Percentiles rank a stretch among this genome's conserved stretches.
Evolutionary conservation across 2,113 vertebrate genomes (phyloP).

Genomic region (Corydoras maculifer): DNA sequence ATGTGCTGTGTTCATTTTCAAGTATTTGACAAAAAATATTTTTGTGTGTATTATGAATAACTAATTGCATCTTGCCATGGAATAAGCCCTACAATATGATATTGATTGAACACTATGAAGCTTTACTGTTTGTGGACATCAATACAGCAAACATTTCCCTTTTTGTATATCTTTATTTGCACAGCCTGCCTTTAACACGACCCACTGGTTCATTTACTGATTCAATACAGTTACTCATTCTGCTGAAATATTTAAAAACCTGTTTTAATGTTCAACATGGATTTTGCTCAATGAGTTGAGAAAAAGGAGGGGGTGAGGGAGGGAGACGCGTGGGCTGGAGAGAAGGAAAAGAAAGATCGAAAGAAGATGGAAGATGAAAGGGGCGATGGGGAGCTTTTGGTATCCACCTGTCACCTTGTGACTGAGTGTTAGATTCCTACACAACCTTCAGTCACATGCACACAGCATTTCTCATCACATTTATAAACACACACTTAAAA

Average conservation of each 20-base stretch:
- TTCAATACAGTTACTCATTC: slow-evolving; percentile 11
- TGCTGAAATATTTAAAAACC: slow-evolving; percentile 20
- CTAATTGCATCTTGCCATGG: not conserved
- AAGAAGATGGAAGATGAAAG: not conserved
- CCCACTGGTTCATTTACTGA: slow-evolving; percentile 29
- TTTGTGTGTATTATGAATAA: slow-evolving; percentile 1
- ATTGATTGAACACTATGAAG: slow-evolving; percentile 44
- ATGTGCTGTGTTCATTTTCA: no score
- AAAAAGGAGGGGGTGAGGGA: not conserved
- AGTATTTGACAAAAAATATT: no score
- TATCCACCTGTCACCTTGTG: slow-evolving; percentile 6
- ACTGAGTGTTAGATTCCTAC: not conserved
- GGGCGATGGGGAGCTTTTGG: not conserved
- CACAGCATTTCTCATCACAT: not conserved
- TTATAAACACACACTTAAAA: no score
- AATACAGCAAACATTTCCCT: slow-evolving; percentile 54
- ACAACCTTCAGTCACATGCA: not conserved
- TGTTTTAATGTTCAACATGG: slow-evolving; percentile 1
- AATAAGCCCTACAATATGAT: slow-evolving; percentile 8
- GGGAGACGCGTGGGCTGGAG: not conserved
- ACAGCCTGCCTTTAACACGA: slow-evolving; percentile 43
- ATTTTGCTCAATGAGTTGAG: not conserved
- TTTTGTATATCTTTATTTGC: slow-evolving; percentile 49
- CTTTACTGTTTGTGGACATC: slow-evolving; percentile 47
- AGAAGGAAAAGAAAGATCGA: not conserved